Conservation (phyloP, 2,888 invertebrate genomes). For the Euplagia quadripunctaria region DNA sequence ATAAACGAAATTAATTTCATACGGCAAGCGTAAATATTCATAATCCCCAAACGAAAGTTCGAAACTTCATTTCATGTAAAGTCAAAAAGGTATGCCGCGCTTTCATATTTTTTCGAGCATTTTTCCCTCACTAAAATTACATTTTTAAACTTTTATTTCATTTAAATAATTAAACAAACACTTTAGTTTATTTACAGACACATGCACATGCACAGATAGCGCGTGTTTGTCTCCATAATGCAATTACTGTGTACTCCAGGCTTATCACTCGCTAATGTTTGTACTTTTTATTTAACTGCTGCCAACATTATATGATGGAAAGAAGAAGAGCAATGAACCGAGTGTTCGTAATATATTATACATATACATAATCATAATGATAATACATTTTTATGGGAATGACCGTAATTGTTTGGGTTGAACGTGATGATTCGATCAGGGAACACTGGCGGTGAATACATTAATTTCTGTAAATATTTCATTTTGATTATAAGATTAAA, state of each 20-base stretch:
- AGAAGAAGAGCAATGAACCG: neutral
- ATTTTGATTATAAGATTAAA: too few relatives aligned
- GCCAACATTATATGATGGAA: neutral
- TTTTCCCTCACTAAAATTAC: neutral
- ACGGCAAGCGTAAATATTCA: neutral
- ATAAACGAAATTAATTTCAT: neutral
- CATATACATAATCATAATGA: too few relatives aligned
- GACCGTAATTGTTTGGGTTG: too few relatives aligned
- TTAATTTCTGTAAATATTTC: too few relatives aligned
- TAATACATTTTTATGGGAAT: too few relatives aligned
- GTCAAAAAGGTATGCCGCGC: too few relatives aligned
- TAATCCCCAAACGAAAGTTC: neutral
- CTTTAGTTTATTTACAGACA: neutral
- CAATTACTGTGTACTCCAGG: slow-evolving; percentile 29
- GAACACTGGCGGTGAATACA: too few relatives aligned
- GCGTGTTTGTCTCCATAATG: slow-evolving; percentile 26
- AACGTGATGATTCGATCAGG: too few relatives aligned
- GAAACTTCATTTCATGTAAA: too few relatives aligned
- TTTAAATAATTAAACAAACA: neutral
- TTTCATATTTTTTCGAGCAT: neutral
- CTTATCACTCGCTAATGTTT: slow-evolving; percentile 26
- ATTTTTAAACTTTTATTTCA: neutral
- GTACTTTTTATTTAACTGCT: neutral
- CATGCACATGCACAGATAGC: slow-evolving; percentile 28
- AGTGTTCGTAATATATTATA: neutral